Conservation (phyloP, 2,888 invertebrate genomes). For the Ceramica pisi region DNA sequence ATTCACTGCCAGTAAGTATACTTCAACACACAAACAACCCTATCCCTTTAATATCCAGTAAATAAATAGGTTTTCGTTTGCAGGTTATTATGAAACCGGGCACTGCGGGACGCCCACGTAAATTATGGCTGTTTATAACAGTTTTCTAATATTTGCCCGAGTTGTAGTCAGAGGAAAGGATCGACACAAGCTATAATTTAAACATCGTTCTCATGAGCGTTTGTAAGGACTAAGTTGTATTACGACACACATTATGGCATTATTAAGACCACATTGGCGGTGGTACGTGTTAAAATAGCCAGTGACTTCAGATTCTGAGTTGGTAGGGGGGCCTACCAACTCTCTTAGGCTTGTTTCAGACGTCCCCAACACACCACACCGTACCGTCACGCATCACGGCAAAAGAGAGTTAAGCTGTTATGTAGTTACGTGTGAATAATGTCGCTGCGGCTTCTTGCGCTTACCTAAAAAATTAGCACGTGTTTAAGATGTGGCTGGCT, state of each 20-base stretch:
- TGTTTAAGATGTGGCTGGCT: too few relatives aligned
- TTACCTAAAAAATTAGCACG: too few relatives aligned
- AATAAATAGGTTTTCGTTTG: slow-evolving; percentile 58
- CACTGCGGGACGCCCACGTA: slow-evolving; percentile 52
- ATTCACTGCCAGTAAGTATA: neutral
- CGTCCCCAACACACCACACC: too few relatives aligned
- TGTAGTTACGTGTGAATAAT: too few relatives aligned
- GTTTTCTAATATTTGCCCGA: slow-evolving; percentile 50
- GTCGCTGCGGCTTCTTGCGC: too few relatives aligned
- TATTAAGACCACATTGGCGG: neutral
- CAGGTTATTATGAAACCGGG: slow-evolving; percentile 54
- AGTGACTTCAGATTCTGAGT: too few relatives aligned
- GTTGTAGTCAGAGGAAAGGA: neutral
- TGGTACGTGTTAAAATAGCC: too few relatives aligned
- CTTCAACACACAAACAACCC: neutral
- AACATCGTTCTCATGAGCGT: slow-evolving; percentile 1
- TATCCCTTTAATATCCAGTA: slow-evolving; percentile 56
- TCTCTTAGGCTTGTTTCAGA: too few relatives aligned
- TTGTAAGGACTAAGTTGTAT: slow-evolving; percentile 3
- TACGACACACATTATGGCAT: neutral
- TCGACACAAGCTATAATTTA: slow-evolving; percentile 10
- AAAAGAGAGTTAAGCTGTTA: too few relatives aligned
- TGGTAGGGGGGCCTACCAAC: too few relatives aligned
- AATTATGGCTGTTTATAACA: slow-evolving; percentile 48
- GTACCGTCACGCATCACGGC: too few relatives aligned